phyloP scores from a whole-genome alignment of 1,140 invertebrate species.

The Telenomus remus region DNA sequence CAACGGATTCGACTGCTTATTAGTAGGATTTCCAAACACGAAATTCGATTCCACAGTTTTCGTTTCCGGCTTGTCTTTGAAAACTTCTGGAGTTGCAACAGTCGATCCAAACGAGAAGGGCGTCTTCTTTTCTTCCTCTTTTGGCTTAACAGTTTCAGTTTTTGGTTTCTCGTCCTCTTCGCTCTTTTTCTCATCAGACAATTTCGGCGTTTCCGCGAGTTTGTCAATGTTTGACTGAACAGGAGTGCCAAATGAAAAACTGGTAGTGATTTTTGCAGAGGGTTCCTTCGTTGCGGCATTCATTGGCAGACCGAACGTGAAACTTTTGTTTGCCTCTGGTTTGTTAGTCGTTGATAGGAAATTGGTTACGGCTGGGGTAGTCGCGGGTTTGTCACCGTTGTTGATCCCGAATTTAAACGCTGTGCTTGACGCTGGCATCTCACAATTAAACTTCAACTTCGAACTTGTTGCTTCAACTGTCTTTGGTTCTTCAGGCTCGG shows the following conservation, averaged over 20 bases:
- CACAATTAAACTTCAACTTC: constrained; percentile 64
- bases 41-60: constrained; percentile 15
- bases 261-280: not conserved
- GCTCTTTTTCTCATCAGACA: too few species aligned
- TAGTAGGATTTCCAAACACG: constrained; percentile 22
- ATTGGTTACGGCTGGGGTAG: constrained; percentile 30
- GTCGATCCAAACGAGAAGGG: constrained; percentile 2
- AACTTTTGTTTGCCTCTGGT: constrained; percentile 21
- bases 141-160: too few species aligned
- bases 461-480: constrained; percentile 45
- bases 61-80: too few species aligned
- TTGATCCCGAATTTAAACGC: constrained; percentile 74
- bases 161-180: too few species aligned
- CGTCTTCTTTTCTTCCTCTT: too few species aligned
- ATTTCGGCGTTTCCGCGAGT: not conserved
- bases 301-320: constrained; percentile 67
- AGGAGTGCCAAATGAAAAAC: not conserved
- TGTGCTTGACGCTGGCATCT: constrained; percentile 51
- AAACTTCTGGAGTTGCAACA: too few species aligned
- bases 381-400: constrained; percentile 56
- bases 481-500: constrained; percentile 35
- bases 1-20: constrained; percentile 8
- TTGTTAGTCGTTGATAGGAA: constrained; percentile 45
- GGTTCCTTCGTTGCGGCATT: too few species aligned
- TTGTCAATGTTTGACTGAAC: not conserved